Evolutionary conservation across 2,888 invertebrate species (phyloP).

Genomic region (Sipha maydis): DNA sequence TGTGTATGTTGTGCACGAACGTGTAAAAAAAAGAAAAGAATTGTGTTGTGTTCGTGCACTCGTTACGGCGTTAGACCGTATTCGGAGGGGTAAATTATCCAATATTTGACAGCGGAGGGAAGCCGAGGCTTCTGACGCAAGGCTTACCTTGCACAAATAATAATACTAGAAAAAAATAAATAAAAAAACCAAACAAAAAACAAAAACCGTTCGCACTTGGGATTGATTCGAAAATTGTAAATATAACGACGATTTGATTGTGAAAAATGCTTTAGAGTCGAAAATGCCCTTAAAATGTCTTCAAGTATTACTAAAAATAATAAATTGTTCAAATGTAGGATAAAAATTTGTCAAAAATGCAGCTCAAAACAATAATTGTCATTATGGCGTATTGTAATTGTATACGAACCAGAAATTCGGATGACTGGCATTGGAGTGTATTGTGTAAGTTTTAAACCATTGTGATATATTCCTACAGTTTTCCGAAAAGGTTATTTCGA

Average conservation of each 20-base stretch:
- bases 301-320: no score
- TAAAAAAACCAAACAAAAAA: background rate
- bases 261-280: no score
- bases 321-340: no score
- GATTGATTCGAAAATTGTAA: background rate
- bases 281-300: no score
- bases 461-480: background rate
- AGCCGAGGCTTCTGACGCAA: background rate
- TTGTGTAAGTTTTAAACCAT: background rate
- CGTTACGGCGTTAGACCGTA: constrained; percentile 53
- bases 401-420: no score
- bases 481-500: no score
- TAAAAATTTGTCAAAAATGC: no score
- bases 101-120: constrained; percentile 1
- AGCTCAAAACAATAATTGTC: no score
- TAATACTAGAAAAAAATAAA: background rate
- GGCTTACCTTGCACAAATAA: constrained; percentile 13
- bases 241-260: background rate
- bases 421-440: no score
- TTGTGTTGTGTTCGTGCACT: constrained; percentile 24
- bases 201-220: background rate
- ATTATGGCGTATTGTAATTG: no score
- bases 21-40: background rate
- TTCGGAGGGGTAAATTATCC: constrained; percentile 54
- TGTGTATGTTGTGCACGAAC: background rate